phyloP scores from a whole-genome alignment of 2,113 vertebrate species.

The Engraulis encrasicolus region DNA sequence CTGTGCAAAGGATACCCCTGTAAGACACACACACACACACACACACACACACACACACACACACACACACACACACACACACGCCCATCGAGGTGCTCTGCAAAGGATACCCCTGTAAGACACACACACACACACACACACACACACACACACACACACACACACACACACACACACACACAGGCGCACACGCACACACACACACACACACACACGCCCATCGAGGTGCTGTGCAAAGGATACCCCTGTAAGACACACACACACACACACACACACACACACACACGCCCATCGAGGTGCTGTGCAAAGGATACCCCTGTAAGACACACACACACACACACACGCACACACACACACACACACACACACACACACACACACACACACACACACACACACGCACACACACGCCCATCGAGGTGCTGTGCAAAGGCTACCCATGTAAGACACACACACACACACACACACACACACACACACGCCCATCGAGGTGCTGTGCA shows the following conservation, averaged over 20 bases:
- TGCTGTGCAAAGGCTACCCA: too few relatives aligned
- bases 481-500: too few relatives aligned
- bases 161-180: not conserved
- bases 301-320: too few relatives aligned
- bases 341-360: not conserved
- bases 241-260: not conserved
- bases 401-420: too few relatives aligned
- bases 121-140: not conserved
- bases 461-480: too few relatives aligned
- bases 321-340: conserved; percentile 3
- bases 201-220: not conserved
- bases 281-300: not conserved
- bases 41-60: not conserved
- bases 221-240: too few relatives aligned
- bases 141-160: not conserved
- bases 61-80: too few relatives aligned
- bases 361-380: conserved; percentile 9
- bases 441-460: too few relatives aligned
- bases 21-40: conserved; percentile 1
- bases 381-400: too few relatives aligned
- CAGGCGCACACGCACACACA: not conserved
- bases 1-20: too few relatives aligned
- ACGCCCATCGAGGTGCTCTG: not conserved
- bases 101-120: too few relatives aligned
- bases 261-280: not conserved